phyloP scores from a whole-genome alignment of 2,888 invertebrate genomes.

The Stenchaetothrips biformis region DNA sequence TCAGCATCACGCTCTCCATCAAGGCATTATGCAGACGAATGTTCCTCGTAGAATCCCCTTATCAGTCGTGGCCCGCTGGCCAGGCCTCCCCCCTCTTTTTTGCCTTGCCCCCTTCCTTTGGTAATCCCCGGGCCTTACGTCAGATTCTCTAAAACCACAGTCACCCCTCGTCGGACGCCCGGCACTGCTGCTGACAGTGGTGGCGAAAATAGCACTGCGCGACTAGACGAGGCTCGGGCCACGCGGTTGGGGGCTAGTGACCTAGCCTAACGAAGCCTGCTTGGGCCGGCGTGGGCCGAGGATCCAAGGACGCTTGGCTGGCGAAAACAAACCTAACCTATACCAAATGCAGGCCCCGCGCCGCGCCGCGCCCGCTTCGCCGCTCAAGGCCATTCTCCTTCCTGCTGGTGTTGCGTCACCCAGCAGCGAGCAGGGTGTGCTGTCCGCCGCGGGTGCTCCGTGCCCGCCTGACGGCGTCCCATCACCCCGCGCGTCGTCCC shows the following conservation, averaged over 20 bases:
- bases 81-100: not conserved
- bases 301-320: not conserved
- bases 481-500: not conserved
- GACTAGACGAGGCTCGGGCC: not conserved
- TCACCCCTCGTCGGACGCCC: not conserved
- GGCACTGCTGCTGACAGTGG: not conserved
- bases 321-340: conserved; percentile 23
- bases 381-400: not conserved
- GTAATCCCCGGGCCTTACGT: not conserved
- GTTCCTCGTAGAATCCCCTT: not conserved
- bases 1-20: too few species aligned
- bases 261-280: conserved; percentile 6
- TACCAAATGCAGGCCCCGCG: conserved; percentile 13
- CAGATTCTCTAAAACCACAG: not conserved
- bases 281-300: not conserved
- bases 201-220: not conserved
- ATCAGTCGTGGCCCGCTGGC: not conserved
- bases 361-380: not conserved
- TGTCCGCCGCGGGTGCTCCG: not conserved
- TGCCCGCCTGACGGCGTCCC: not conserved
- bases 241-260: not conserved
- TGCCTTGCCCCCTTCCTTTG: not conserved
- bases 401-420: not conserved
- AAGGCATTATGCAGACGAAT: conserved; percentile 4
- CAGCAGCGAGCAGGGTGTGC: not conserved